Percentiles rank a stretch among this genome's conserved stretches.
phyloP scores from a whole-genome alignment of 2,113 vertebrate species.

The Perca flavescens region DNA sequence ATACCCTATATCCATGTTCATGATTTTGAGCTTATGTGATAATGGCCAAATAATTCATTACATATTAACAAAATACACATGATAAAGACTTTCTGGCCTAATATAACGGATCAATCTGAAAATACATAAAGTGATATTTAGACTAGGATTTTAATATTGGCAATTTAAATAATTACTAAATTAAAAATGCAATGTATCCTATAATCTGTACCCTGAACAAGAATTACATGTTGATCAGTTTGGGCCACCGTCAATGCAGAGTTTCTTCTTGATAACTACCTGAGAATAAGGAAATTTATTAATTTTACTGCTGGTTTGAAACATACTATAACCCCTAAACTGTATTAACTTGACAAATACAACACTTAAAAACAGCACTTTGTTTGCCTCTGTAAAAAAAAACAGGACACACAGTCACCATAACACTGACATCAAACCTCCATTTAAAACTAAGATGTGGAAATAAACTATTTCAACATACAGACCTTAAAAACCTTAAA shows the following conservation, averaged over 20 bases:
- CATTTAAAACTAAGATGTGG: not conserved
- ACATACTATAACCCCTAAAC: not conserved
- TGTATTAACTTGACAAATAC: conserved; percentile 37
- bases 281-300: not conserved
- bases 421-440: not conserved
- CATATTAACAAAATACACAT: not conserved
- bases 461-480: not conserved
- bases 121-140: not conserved
- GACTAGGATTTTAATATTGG: not conserved
- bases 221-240: not conserved
- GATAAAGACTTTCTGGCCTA: not conserved
- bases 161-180: not conserved
- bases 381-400: conserved; percentile 8
- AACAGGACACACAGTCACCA: not conserved
- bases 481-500: conserved; percentile 1
- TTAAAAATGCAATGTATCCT: not conserved
- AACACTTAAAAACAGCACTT: conserved; percentile 39
- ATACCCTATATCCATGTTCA: not conserved
- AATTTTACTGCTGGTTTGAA: conserved; percentile 1
- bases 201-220: not conserved
- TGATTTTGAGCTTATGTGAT: not conserved
- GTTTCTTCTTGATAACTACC: not conserved
- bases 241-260: not conserved
- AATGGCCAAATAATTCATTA: not conserved
- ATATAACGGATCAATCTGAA: not conserved